These are phyloP conservation scores for Ostrea denselamellosa DNA, from an alignment of 1,140 invertebrate species.

Conservation along the genomic window DNA sequence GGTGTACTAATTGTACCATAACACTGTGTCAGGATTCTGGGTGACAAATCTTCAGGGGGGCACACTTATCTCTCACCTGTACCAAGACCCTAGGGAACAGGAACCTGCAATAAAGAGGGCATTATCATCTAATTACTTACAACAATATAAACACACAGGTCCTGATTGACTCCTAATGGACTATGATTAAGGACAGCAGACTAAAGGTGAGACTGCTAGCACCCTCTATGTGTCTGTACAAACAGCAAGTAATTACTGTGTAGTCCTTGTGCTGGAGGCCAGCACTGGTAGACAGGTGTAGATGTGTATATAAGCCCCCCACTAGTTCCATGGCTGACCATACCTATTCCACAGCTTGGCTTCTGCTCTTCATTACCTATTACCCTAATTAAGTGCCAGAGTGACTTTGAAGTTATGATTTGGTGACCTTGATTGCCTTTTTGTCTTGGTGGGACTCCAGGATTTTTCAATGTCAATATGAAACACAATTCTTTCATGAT, in stretches of 20 bases:
- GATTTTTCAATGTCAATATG: background rate
- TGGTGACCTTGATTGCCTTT: background rate
- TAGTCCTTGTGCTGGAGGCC: background rate
- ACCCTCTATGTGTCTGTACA: conserved; percentile 6
- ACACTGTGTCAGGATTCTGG: background rate
- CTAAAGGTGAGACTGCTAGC: background rate
- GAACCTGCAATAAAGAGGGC: background rate
- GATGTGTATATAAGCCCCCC: conserved; percentile 13
- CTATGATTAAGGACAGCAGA: background rate
- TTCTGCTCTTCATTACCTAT: conserved; percentile 10
- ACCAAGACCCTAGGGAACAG: background rate
- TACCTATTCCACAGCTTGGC: background rate
- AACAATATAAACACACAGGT: conserved; percentile 5
- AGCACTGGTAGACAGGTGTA: background rate
- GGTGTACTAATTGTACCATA: background rate
- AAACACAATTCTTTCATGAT: conserved; percentile 11
- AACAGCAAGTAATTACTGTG: conserved; percentile 1
- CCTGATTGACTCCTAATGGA: conserved; percentile 30
- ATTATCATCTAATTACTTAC: conserved; percentile 18
- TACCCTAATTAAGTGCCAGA: background rate
- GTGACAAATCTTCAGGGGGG: conserved; percentile 27
- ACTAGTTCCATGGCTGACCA: conserved; percentile 13
- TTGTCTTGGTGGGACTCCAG: background rate
- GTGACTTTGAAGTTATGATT: conserved; percentile 14
- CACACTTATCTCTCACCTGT: conserved; percentile 30